Conservation (phyloP, 2,113 vertebrate genomes). For the Clarias batrachus region DNA sequence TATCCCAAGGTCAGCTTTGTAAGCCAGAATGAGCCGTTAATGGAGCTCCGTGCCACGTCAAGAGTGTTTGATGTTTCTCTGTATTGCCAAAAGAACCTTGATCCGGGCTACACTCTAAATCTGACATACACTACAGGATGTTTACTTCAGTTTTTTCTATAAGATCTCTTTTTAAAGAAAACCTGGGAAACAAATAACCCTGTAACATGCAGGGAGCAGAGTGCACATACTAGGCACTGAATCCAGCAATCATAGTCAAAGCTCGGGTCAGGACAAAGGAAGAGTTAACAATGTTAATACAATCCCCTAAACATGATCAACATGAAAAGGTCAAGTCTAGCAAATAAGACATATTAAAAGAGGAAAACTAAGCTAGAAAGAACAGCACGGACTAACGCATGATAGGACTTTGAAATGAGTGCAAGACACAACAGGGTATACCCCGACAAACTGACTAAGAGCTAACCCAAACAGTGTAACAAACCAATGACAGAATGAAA, state of each 20-base stretch:
- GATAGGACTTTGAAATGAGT: neutral
- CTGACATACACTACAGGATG: neutral
- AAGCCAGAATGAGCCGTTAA: conserved; percentile 26
- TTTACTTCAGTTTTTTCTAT: neutral
- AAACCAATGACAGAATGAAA: neutral
- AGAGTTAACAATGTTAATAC: neutral
- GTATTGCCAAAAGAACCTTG: neutral
- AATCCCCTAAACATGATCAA: neutral
- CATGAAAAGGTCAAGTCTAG: neutral
- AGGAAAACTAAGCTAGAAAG: neutral
- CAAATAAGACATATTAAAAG: neutral
- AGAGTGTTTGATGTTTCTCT: conserved; percentile 24
- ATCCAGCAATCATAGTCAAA: neutral
- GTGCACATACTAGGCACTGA: neutral
- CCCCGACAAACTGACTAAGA: neutral
- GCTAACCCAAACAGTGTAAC: neutral
- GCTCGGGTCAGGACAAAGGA: neutral
- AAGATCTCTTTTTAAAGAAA: neutral
- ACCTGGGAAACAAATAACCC: neutral
- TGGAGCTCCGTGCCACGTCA: conserved; percentile 27
- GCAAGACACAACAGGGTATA: neutral
- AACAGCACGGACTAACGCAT: neutral
- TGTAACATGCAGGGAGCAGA: neutral
- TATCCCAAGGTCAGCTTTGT: conserved; percentile 26
- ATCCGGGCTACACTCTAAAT: neutral